Conservation (phyloP, 1,140 invertebrate genomes). For the Magallana gigas region DNA sequence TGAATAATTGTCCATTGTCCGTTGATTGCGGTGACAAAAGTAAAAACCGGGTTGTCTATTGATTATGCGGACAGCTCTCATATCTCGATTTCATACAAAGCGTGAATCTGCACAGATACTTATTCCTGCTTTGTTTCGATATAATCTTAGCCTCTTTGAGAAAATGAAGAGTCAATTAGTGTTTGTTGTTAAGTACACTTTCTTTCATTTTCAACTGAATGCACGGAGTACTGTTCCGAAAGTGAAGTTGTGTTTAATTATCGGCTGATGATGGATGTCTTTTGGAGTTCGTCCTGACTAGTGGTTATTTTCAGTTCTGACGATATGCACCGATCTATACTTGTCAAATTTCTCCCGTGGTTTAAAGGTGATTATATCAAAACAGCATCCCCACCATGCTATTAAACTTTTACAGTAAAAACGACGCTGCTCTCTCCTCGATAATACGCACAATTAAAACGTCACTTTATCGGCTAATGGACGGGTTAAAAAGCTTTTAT, state of each 20-base stretch:
- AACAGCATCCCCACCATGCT: slow-evolving; percentile 10
- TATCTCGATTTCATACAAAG: neutral
- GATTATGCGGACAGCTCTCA: slow-evolving; percentile 6
- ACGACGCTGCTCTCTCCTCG: neutral
- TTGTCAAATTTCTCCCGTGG: slow-evolving; percentile 21
- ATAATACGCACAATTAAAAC: slow-evolving; percentile 29
- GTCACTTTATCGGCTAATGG: slow-evolving; percentile 27
- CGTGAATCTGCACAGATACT: slow-evolving; percentile 15
- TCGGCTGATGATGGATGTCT: slow-evolving; percentile 5
- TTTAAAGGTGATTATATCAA: slow-evolving; percentile 29
- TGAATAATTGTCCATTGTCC: slow-evolving; percentile 27
- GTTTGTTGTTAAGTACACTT: neutral
- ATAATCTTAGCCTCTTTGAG: slow-evolving; percentile 3
- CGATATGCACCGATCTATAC: slow-evolving; percentile 8
- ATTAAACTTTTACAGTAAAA: slow-evolving; percentile 37
- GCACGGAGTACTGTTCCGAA: neutral
- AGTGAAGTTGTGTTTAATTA: slow-evolving; percentile 30
- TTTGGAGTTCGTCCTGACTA: slow-evolving; percentile 4
- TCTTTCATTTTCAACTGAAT: neutral
- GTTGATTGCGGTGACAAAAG: neutral
- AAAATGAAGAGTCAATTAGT: neutral
- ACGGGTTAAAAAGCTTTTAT: slow-evolving; percentile 36
- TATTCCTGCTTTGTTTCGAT: slow-evolving; percentile 12
- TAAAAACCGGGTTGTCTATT: neutral
- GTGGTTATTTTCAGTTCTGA: neutral